Evolutionary conservation across 1,140 invertebrate genomes (phyloP), one percentile per base, ranked within the genome.

Genomic region (Hydropsyche tenuis): DNA sequence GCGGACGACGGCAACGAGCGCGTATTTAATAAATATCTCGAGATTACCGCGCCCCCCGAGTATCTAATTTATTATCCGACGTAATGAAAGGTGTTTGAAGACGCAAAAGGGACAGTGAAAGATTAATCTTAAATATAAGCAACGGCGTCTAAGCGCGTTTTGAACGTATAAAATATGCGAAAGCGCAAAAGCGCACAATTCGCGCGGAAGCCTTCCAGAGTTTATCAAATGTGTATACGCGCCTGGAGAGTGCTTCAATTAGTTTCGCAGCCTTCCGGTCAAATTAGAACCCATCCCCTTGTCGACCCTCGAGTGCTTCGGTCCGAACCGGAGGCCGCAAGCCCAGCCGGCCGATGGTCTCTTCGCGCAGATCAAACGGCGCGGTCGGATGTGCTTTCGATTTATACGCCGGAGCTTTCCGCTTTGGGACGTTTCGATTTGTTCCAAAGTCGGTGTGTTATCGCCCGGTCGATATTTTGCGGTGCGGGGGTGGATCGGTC

Each of bases 1-100:
- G 30, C 3, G 30, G 30, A 37, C 30, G 30, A 37, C 3, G 30
- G 9, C n/a, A n/a, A n/a, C n/a, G 48, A 53, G 20, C 16, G 20
- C 16, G 7, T 18, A 53, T 53, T 53, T 53, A 53, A 53, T 53
- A 23, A 22, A 56, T 56, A 60, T 60, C 7, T 25, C 14, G 22
- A 25, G 23, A 25, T 60, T 25, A 60, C 56, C 12, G 22, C 22
- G 22, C 12, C 30, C 18, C 12, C 22, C 22, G 56, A 60, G 56
- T 25, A 60, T 60, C 23, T 60, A 60, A 60, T 60, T 60, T 60
- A 60, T 60, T 60, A 60, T 27, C 20, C 22, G 12, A 18, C 20
- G 7, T 60, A 60, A 60, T 60, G 23, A 60, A 60, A 60, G 56
- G 56, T 60, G 56, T 60, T 60, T 27, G 56, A 60, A 60, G 56